A percentile compares a stretch with the other conserved stretches of the same genome.
These are phyloP conservation scores for Stomatorhinus walkeri DNA, from an alignment of 2,797 vertebrate genomes.

Conservation along the genomic window DNA sequence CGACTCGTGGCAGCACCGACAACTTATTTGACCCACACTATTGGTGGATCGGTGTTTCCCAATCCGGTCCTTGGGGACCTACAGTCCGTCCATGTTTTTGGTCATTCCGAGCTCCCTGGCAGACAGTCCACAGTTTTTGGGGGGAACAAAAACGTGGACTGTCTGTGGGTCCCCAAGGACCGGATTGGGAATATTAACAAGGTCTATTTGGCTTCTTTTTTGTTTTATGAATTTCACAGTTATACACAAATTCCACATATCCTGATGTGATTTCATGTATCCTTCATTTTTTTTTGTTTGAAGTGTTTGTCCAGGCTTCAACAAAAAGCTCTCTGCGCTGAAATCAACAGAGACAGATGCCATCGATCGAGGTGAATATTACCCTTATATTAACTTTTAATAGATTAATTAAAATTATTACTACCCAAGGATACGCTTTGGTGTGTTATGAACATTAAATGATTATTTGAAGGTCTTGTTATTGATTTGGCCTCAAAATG, in stretches of 20 bases:
- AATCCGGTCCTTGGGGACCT: background rate
- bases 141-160: background rate
- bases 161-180: background rate
- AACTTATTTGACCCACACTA: background rate
- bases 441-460: background rate
- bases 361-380: constrained; percentile 48
- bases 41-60: background rate
- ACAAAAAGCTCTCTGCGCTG: constrained; percentile 33
- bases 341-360: constrained; percentile 41
- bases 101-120: background rate
- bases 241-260: background rate
- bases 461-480: background rate
- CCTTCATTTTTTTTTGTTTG: background rate
- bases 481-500: background rate
- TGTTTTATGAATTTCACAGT: background rate
- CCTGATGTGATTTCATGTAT: background rate
- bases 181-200: background rate
- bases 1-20: background rate
- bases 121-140: background rate
- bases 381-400: background rate
- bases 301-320: constrained; percentile 53
- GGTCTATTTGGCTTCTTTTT: background rate
- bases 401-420: background rate
- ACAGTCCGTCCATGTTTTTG: background rate
- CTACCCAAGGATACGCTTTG: background rate